phyloP scores from a whole-genome alignment of 2,113 vertebrate genomes.

The Nesospiza acunhae region DNA sequence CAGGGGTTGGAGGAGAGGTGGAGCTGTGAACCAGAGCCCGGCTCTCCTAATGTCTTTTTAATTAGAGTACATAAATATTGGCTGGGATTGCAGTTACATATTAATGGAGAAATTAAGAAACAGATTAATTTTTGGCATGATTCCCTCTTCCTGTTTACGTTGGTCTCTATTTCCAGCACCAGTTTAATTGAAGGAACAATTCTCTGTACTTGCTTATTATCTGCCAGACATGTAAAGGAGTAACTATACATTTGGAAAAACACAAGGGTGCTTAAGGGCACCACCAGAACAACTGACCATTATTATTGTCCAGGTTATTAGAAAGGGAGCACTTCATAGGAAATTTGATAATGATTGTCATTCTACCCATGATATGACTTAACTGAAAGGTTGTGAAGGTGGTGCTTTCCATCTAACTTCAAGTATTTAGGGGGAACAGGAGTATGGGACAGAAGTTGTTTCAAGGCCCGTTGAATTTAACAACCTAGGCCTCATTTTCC shows the following conservation, averaged over 20 bases:
- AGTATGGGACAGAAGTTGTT: background rate
- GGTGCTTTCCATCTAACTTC: background rate
- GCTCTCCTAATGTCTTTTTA: background rate
- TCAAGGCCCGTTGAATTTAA: background rate
- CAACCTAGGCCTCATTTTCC: background rate
- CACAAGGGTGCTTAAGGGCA: background rate
- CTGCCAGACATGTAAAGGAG: background rate
- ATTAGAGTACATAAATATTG: background rate
- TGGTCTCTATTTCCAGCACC: background rate
- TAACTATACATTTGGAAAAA: background rate
- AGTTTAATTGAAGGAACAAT: background rate
- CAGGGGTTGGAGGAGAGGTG: background rate
- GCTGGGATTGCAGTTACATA: background rate
- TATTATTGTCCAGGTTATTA: background rate
- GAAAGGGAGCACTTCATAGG: background rate
- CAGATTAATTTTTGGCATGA: background rate
- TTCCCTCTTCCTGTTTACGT: background rate
- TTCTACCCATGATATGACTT: background rate
- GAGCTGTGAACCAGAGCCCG: background rate
- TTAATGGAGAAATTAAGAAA: conserved; percentile 17
- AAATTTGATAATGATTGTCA: background rate
- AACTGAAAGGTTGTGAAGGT: background rate
- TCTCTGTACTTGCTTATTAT: background rate
- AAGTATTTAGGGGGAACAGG: background rate
- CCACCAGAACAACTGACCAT: background rate